Percentiles rank a stretch among this genome's conserved stretches.
phyloP scores from a whole-genome alignment of 2,797 vertebrate genomes.

The Phrynocephalus vlangalii region DNA sequence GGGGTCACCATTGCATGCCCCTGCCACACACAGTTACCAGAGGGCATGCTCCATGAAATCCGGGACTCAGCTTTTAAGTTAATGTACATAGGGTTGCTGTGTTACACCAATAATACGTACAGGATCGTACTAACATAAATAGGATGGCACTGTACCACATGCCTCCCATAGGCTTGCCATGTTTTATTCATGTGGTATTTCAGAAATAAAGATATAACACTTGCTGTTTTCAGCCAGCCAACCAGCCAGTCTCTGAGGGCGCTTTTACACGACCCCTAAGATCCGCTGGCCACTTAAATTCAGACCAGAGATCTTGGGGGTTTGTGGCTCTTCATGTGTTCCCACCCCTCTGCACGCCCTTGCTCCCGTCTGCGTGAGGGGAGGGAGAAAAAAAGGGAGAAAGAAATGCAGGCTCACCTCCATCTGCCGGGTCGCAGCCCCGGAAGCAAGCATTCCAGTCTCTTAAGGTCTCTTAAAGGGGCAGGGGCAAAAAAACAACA shows the following conservation, averaged over 20 bases:
- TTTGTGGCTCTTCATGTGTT: no score
- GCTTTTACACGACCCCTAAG: no score
- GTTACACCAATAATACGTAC: not conserved
- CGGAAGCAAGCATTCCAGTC: no score
- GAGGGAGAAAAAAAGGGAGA: no score
- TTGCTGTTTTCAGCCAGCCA: not conserved
- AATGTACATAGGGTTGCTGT: not conserved
- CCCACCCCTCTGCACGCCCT: no score
- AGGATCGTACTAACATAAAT: not conserved
- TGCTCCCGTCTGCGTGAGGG: no score
- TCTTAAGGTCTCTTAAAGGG: no score
- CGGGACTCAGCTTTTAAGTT: not conserved
- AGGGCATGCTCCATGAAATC: not conserved
- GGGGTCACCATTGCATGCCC: not conserved
- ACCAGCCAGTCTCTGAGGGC: not conserved
- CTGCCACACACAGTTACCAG: not conserved
- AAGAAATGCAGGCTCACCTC: no score
- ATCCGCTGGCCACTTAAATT: no score
- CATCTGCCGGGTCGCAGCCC: no score
- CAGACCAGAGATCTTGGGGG: no score
- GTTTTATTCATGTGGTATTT: not conserved
- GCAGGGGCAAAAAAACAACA: no score
- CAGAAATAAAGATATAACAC: not conserved
- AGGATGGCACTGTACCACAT: not conserved
- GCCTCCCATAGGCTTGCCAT: not conserved